Base-by-base conservation (phyloP, 1,140 invertebrate genomes). In the Conus betulinus region DNA sequence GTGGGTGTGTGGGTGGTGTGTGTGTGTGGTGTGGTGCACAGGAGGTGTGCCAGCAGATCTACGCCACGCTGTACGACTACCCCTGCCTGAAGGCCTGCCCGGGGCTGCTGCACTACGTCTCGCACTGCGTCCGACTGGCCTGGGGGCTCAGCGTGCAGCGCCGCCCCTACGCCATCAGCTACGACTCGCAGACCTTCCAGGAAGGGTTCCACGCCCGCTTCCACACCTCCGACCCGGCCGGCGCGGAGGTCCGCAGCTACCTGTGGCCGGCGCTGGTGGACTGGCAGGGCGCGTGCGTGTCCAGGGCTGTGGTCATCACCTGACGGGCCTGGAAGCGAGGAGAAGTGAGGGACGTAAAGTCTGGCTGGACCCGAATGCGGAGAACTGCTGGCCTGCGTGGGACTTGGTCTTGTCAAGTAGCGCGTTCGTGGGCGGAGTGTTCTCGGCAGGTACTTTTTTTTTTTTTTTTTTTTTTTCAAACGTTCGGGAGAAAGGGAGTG, bases 21-120 rank as follows among this genome's bases (percentile, higher is more conserved):
- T n/a, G n/a, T n/a, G 39, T 39, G 39, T 39, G 39, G 39, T 39
- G 39, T 39, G 15, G 20, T 20, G 6, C 93, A 20, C 93, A 97
- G 97, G 96, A 97, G 89, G 97, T 97, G 3, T 96, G 96, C 86
- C 94, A 95, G 85, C 97, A 97, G 91, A 96, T 97, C 76, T 97
- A 96, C 95, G 96, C 96, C 17, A 97, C 97, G 4, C 94, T 97
- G 25, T 97, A 97, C 92, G 97, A 97, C 94, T 97, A 97, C 93
- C 97, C 97, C 7, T 97, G 96, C 92, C 95, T 97, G 15, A 97
- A 96, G 92, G 93, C 94, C 17, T 97, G 97, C 92, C 91, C 95
- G 27, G 96, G 96, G 78, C 95, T 97, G 17, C 93, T 96, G 78
- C 95, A 96, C 74, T 97, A 97, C 92, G 96, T 97, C 8, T 92